phyloP scores from a whole-genome alignment of 2,888 invertebrate species.

The Ramazzottius varieornatus region DNA sequence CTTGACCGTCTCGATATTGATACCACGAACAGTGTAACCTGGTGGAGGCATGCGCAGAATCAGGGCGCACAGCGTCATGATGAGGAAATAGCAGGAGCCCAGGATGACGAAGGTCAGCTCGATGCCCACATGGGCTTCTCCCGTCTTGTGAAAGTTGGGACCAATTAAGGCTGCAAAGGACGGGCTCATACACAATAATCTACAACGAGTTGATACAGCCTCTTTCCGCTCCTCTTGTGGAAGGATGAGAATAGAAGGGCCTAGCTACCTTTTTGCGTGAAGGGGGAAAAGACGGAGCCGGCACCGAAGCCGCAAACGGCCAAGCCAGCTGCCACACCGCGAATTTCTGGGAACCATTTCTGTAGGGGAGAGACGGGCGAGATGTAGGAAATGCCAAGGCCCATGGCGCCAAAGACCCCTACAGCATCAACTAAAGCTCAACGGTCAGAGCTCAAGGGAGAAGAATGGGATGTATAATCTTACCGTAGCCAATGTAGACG shows the following conservation, averaged over 20 bases:
- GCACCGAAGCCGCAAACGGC: neutral
- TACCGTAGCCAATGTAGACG: neutral
- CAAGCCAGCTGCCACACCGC: neutral
- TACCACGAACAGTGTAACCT: neutral
- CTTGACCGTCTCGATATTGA: neutral
- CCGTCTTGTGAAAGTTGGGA: neutral
- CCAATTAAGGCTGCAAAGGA: neutral
- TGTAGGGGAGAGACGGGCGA: neutral
- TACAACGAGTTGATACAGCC: too few relatives aligned
- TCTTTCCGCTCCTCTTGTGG: too few relatives aligned
- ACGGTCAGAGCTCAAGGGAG: too few relatives aligned
- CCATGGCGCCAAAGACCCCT: neutral
- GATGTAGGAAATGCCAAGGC: neutral
- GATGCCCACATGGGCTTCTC: neutral
- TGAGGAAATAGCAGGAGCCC: neutral
- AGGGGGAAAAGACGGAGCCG: neutral
- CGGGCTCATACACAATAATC: too few relatives aligned
- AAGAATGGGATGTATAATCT: too few relatives aligned
- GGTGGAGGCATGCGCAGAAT: neutral
- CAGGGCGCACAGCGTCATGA: neutral
- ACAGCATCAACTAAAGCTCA: too few relatives aligned
- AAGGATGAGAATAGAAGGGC: too few relatives aligned
- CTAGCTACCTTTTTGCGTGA: neutral
- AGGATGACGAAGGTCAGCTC: slow-evolving; percentile 1
- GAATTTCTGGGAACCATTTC: neutral